Evolutionary conservation across 2,888 invertebrate species (phyloP).

Genomic region (Drosophila rellima): DNA sequence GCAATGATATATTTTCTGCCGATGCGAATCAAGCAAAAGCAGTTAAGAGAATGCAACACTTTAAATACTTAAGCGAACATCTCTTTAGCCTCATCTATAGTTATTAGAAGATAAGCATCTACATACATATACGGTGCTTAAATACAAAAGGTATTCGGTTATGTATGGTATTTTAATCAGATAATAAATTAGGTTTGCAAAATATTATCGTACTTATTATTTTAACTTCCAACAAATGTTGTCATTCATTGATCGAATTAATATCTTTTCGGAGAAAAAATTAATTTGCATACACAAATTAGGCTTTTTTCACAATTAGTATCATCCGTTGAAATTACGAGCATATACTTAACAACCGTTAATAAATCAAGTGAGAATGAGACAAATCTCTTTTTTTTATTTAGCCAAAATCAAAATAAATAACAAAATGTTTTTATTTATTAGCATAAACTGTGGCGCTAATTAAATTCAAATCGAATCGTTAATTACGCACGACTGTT

Average conservation of each 20-base stretch:
- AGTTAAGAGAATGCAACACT: constrained; percentile 14
- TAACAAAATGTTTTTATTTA: constrained; percentile 15
- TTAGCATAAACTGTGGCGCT: constrained; percentile 19
- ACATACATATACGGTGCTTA: background rate
- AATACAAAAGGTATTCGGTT: constrained; percentile 1
- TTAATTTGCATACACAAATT: constrained; percentile 9
- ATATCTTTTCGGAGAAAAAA: constrained; percentile 3
- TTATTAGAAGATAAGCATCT: background rate
- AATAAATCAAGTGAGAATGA: constrained; percentile 25
- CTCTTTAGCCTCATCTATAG: background rate
- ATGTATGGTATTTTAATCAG: constrained; percentile 14
- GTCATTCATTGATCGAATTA: constrained; percentile 10
- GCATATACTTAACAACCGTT: constrained; percentile 16
- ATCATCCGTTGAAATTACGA: constrained; percentile 19
- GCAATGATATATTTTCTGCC: constrained; percentile 6
- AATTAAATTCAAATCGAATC: constrained; percentile 39
- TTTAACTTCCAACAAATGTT: constrained; percentile 2
- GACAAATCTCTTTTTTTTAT: constrained; percentile 15
- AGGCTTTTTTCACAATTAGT: constrained; percentile 8
- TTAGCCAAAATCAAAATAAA: constrained; percentile 25
- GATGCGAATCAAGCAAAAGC: background rate
- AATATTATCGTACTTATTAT: constrained; percentile 6
- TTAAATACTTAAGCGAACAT: background rate
- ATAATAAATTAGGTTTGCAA: constrained; percentile 14
- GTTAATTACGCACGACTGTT: background rate